Evolutionary conservation across 2,797 vertebrate species (phyloP).

Genomic region (Simalia tracyae): DNA sequence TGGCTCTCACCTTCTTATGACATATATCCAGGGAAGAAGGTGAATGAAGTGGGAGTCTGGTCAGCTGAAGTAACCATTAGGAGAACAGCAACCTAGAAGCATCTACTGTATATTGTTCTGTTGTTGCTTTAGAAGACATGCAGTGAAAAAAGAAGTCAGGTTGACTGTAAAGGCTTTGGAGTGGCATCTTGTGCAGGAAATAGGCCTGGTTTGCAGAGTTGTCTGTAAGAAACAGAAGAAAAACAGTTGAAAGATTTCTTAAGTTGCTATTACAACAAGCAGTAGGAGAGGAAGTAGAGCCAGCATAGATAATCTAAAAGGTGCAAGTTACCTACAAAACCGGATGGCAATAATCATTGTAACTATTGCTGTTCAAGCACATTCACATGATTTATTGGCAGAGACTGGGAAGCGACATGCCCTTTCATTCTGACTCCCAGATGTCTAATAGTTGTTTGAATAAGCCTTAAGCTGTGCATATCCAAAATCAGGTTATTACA

Average conservation of each 20-base stretch:
- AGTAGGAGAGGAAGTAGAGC: background rate
- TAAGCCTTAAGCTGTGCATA: background rate
- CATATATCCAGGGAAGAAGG: background rate
- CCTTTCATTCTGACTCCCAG: background rate
- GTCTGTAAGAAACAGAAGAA: background rate
- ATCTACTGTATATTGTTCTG: background rate
- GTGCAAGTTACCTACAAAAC: background rate
- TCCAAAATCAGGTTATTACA: background rate
- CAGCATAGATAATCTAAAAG: background rate
- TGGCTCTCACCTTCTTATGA: background rate
- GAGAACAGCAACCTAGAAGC: background rate
- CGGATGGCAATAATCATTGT: background rate
- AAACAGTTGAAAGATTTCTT: background rate
- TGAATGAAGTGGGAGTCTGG: background rate
- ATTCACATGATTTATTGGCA: background rate
- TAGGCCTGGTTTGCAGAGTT: background rate
- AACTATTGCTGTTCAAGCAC: background rate
- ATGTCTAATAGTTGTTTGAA: background rate
- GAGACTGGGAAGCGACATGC: background rate
- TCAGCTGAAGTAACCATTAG: background rate
- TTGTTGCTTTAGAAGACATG: background rate
- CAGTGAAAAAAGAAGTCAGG: background rate
- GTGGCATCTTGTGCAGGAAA: no score
- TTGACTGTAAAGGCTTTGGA: background rate
- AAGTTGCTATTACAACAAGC: background rate